Evolutionary conservation across 1,140 invertebrate species (phyloP).

Genomic region (Drosophila nebulosa): DNA sequence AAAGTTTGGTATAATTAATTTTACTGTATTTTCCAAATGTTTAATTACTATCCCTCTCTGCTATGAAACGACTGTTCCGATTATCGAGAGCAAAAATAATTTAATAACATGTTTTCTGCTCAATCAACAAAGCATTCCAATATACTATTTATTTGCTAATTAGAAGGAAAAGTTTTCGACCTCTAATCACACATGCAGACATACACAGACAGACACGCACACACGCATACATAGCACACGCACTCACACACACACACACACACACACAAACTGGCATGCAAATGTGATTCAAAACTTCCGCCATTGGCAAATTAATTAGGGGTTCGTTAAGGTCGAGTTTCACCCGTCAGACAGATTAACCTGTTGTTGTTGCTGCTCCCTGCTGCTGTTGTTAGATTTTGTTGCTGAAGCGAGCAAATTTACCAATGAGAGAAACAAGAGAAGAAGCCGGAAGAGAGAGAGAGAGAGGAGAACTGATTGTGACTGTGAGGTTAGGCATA

Average conservation of each 20-base stretch:
- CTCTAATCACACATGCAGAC: conserved; percentile 4
- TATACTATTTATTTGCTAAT: conserved; percentile 68
- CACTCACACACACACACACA: conserved; percentile 7
- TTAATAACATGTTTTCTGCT: conserved; percentile 35
- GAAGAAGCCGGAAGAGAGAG: not conserved
- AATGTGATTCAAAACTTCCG: conserved; percentile 65
- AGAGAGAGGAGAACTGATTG: not conserved
- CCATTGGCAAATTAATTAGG: conserved; percentile 68
- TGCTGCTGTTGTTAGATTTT: conserved; percentile 46
- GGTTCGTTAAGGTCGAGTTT: conserved; percentile 55
- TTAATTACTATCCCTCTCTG: too few relatives aligned
- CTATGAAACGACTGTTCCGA: not conserved
- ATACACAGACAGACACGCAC: not conserved
- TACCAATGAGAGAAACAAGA: not conserved
- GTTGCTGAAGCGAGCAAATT: conserved; percentile 33
- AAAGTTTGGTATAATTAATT: too few relatives aligned
- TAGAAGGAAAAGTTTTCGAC: conserved; percentile 39
- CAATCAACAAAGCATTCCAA: conserved; percentile 57
- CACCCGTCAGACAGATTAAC: conserved; percentile 10
- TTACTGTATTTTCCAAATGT: too few relatives aligned
- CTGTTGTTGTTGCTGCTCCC: conserved; percentile 34
- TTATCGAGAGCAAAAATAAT: conserved; percentile 46
- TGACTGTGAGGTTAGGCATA: conserved; percentile 35
- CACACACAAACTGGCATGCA: conserved; percentile 41
- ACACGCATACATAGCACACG: not conserved